These are phyloP conservation scores for Limnephilus rhombicus DNA, from an alignment of 2,888 invertebrate genomes.

Conservation along the genomic window DNA sequence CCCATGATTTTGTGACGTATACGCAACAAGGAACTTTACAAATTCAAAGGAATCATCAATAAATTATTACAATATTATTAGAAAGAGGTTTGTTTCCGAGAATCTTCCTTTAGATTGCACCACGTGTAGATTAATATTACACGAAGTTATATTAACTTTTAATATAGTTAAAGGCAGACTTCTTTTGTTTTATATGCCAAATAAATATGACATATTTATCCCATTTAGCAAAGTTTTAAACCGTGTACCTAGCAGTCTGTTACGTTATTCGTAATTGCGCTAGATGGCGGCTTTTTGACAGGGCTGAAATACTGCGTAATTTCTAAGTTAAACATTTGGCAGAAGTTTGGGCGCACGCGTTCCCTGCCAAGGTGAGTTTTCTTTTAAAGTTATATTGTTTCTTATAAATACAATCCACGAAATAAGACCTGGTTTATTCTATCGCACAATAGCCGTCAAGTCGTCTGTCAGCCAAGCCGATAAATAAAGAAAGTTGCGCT, in stretches of 20 bases:
- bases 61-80: too few species aligned
- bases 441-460: not conserved
- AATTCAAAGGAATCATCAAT: too few species aligned
- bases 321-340: not conserved
- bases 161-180: not conserved
- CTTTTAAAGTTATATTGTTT: not conserved
- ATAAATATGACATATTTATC: slow-evolving; percentile 34
- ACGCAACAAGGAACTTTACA: too few species aligned
- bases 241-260: not conserved
- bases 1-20: too few species aligned
- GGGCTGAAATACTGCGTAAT: not conserved
- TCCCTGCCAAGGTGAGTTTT: not conserved
- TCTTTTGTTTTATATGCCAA: not conserved
- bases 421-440: not conserved
- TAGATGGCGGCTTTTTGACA: slow-evolving; percentile 24
- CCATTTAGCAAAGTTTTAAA: slow-evolving; percentile 4
- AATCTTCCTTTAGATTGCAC: not conserved
- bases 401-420: not conserved
- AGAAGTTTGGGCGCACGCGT: not conserved
- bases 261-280: not conserved
- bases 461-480: not conserved
- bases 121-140: not conserved
- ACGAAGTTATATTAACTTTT: not conserved
- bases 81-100: not conserved
- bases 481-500: not conserved